Conservation (phyloP, 2,888 invertebrate species). For the Ligdia adustata region DNA sequence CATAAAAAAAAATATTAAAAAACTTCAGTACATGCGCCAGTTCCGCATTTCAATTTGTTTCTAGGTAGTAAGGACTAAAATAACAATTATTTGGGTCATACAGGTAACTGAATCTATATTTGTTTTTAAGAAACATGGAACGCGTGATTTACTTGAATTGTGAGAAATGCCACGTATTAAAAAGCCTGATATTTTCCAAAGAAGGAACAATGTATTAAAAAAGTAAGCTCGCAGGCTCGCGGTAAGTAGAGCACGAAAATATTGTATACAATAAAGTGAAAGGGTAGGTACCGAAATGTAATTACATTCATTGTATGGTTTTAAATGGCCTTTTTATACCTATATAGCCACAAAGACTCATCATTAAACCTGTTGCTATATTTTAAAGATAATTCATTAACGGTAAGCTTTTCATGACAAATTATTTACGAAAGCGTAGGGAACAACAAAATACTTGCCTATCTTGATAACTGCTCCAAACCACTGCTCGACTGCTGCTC, state of each 20-base stretch:
- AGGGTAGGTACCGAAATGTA: conserved; percentile 73
- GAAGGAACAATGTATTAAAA: conserved; percentile 47
- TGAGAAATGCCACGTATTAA: conserved; percentile 26
- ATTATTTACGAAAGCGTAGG: conserved; percentile 50
- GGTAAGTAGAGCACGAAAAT: conserved; percentile 81
- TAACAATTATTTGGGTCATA: conserved; percentile 12
- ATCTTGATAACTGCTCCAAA: conserved; percentile 54
- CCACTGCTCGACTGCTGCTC: conserved; percentile 47
- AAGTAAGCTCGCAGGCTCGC: conserved; percentile 47
- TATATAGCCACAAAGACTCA: conserved; percentile 7
- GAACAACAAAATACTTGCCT: conserved; percentile 62
- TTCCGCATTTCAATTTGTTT: not conserved
- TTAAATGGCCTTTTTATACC: conserved; percentile 22
- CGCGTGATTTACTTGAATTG: too few relatives aligned
- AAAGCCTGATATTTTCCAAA: conserved; percentile 22
- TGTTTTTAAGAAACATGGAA: too few relatives aligned
- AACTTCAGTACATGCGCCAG: not conserved
- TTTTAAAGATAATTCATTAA: conserved; percentile 31
- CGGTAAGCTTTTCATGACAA: conserved; percentile 41
- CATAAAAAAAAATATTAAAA: too few relatives aligned
- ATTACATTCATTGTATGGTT: conserved; percentile 46
- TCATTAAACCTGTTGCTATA: conserved; percentile 5
- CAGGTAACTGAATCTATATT: too few relatives aligned
- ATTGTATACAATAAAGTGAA: conserved; percentile 80
- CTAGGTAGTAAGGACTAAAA: conserved; percentile 2